Conservation (phyloP, 2,888 invertebrate genomes). For the Cryptosula pallasiana region DNA sequence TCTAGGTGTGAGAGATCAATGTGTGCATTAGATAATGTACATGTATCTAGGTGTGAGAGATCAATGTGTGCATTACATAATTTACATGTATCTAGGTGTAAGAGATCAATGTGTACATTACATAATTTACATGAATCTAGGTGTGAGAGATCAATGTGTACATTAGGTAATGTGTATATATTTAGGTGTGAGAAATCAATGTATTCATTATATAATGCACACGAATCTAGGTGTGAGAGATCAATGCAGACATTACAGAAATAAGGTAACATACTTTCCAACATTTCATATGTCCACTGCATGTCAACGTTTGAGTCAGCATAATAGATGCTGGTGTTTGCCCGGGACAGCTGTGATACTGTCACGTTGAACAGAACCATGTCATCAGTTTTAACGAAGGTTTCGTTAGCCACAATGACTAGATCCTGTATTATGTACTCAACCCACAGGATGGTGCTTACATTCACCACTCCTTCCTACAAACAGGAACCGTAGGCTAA, state of each 20-base stretch:
- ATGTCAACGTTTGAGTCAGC: background rate
- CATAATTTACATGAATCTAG: too few species aligned
- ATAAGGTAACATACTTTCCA: background rate
- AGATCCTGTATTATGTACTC: slow-evolving; percentile 19
- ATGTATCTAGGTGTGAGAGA: too few species aligned
- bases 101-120: too few species aligned
- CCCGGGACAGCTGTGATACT: background rate
- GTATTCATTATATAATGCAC: too few species aligned
- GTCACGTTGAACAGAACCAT: slow-evolving; percentile 16
- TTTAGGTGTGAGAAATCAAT: too few species aligned
- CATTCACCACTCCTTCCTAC: slow-evolving; percentile 4
- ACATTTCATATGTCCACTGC: slow-evolving; percentile 12
- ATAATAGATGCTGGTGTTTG: slow-evolving; percentile 16
- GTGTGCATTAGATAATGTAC: too few species aligned
- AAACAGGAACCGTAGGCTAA: background rate
- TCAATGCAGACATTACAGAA: too few species aligned
- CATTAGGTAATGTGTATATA: background rate
- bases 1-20: too few species aligned
- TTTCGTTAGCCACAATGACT: background rate
- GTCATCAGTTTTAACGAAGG: slow-evolving; percentile 18
- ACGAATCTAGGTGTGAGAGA: too few species aligned
- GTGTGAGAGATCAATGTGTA: background rate
- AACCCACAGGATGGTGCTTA: slow-evolving; percentile 10
- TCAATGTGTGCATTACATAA: background rate
- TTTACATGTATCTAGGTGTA: background rate